Conservation (phyloP, 2,888 invertebrate genomes). For the Drosophila mettleri region DNA sequence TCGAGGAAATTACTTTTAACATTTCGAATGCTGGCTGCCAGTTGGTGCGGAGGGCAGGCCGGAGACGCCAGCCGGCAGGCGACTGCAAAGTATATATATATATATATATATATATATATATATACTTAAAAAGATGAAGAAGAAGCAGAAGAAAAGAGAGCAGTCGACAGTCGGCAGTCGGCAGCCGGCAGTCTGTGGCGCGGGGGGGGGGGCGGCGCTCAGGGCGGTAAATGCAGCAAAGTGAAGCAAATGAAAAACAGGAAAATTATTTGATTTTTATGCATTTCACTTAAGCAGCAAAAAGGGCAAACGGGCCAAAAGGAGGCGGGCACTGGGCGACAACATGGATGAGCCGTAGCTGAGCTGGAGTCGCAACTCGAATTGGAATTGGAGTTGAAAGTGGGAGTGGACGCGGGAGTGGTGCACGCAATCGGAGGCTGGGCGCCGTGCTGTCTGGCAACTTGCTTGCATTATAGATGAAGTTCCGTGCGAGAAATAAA, state of each 20-base stretch:
- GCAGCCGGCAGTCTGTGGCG: neutral
- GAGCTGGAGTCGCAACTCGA: slow-evolving; percentile 1
- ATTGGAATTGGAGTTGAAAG: neutral
- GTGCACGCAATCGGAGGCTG: slow-evolving; percentile 9
- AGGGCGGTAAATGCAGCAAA: slow-evolving; percentile 21
- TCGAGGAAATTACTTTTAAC: slow-evolving; percentile 79
- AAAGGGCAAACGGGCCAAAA: slow-evolving; percentile 52
- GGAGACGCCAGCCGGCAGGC: slow-evolving; percentile 36
- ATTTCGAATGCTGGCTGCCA: slow-evolving; percentile 66
- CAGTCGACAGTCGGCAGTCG: slow-evolving; percentile 6
- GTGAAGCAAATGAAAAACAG: slow-evolving; percentile 71
- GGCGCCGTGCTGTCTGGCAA: slow-evolving; percentile 56
- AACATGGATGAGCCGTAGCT: slow-evolving; percentile 1
- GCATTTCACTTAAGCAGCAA: slow-evolving; percentile 77
- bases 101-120: slow-evolving; percentile 42
- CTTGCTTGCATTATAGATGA: slow-evolving; percentile 74
- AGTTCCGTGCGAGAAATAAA: slow-evolving; percentile 68
- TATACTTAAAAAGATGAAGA: slow-evolving; percentile 17
- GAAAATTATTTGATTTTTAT: slow-evolving; percentile 81
- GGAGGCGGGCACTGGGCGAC: slow-evolving; percentile 8
- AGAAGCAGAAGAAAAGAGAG: slow-evolving; percentile 8
- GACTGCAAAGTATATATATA: slow-evolving; percentile 68
- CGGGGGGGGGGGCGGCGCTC: neutral
- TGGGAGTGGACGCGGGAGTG: neutral
- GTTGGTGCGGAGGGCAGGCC: slow-evolving; percentile 13